These are phyloP conservation scores for Papilio helenus DNA, from an alignment of 1,140 invertebrate species.

Conservation along the genomic window DNA sequence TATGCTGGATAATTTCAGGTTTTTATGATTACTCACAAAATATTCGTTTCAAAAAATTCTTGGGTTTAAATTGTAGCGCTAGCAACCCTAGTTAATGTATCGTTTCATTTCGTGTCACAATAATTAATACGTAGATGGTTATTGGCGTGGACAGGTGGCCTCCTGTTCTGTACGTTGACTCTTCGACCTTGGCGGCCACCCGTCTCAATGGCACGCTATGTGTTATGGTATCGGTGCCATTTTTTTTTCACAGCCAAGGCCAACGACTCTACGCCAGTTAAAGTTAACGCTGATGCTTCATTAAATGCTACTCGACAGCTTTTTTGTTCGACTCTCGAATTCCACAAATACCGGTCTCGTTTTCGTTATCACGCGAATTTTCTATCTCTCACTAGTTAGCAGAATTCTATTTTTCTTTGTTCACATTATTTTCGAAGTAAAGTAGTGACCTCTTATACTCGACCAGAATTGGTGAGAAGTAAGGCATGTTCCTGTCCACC, in stretches of 20 bases:
- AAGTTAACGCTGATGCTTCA: constrained; percentile 27
- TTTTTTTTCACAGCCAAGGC: constrained; percentile 66
- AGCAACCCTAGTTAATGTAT: constrained; percentile 40
- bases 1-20: too few species aligned
- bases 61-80: background rate
- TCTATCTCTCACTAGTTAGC: constrained; percentile 16
- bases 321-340: constrained; percentile 37
- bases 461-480: too few species aligned
- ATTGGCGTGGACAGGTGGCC: constrained; percentile 59
- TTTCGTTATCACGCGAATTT: constrained; percentile 32
- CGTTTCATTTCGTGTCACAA: constrained; percentile 46
- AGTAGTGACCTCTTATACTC: background rate
- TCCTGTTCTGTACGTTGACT: constrained; percentile 75
- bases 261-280: constrained; percentile 46
- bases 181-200: constrained; percentile 69
- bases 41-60: background rate
- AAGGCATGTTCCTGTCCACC: too few species aligned
- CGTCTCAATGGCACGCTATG: constrained; percentile 67
- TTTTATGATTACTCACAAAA: too few species aligned
- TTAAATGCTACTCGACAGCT: constrained; percentile 33
- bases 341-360: constrained; percentile 34
- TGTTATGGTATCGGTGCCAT: constrained; percentile 59
- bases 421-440: background rate
- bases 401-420: constrained; percentile 8
- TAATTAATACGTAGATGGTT: constrained; percentile 60